These are phyloP conservation scores for Drosophila pruinosa DNA, from an alignment of 1,140 invertebrate species.

Conservation along the genomic window DNA sequence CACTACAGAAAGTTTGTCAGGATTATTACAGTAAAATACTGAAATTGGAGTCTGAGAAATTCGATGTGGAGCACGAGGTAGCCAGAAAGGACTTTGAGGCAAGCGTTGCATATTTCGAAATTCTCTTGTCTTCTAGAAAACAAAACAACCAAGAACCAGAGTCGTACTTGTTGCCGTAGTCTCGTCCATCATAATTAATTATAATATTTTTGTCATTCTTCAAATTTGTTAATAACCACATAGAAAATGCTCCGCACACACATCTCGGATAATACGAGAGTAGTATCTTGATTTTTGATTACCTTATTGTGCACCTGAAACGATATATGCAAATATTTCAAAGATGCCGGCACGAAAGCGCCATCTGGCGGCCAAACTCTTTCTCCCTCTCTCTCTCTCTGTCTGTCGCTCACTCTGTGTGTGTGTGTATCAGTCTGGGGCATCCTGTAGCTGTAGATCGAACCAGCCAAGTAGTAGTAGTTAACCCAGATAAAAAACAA, in stretches of 20 bases:
- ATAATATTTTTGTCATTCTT: constrained; percentile 1
- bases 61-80: constrained; percentile 98
- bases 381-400: not conserved
- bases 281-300: too few species aligned
- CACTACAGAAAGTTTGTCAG: constrained; percentile 92
- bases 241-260: constrained; percentile 21
- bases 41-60: constrained; percentile 96
- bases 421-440: constrained; percentile 32
- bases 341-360: constrained; percentile 46
- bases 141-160: constrained; percentile 18
- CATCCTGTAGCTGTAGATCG: constrained; percentile 13
- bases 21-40: constrained; percentile 94
- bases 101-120: constrained; percentile 75
- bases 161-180: constrained; percentile 10
- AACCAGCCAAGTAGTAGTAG: constrained; percentile 1
- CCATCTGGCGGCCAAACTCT: constrained; percentile 26
- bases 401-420: constrained; percentile 4
- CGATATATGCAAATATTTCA: constrained; percentile 71
- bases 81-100: constrained; percentile 96
- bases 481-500: constrained; percentile 12
- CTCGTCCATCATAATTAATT: not conserved
- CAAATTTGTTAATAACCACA: constrained; percentile 37
- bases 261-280: constrained; percentile 13
- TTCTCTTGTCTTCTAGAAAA: constrained; percentile 13
- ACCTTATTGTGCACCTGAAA: constrained; percentile 57